Evolutionary conservation across 2,888 invertebrate genomes (phyloP), one percentile per base, ranked within the genome.

Genomic region (Sicus ferrugineus): DNA sequence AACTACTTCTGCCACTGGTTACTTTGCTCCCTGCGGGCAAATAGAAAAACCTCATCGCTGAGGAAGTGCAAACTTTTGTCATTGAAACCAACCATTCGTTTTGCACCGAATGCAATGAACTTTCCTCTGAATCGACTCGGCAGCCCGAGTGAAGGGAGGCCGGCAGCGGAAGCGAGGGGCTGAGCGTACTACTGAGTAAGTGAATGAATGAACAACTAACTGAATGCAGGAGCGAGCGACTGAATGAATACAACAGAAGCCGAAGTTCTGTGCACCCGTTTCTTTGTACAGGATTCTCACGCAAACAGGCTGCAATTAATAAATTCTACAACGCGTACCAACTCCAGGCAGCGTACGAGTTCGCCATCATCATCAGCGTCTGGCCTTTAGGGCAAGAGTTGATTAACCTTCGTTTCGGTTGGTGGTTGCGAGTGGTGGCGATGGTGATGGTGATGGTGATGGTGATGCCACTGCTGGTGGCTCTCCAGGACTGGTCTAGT

Each of bases 21-120:
- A n/a, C n/a, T n/a, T n/a, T n/a, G n/a, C n/a, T n/a, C n/a, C n/a
- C n/a, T n/a, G n/a, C n/a, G n/a, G n/a, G n/a, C n/a, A n/a, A n/a
- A n/a, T n/a, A n/a, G n/a, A n/a, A n/a, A n/a, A n/a, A n/a, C n/a
- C n/a, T n/a, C n/a, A n/a, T n/a, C n/a, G n/a, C n/a, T n/a, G n/a
- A n/a, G 23, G 76, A 76, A 76, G 79, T 79, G 78, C 78, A 79
- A 79, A 79, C 80, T 79, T 79, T 79, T 80, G 78, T 76, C 79
- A 79, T 80, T 79, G 79, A 79, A 79, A 80, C n/a, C n/a, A n/a
- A n/a, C n/a, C n/a, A n/a, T n/a, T n/a, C n/a, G n/a, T n/a, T n/a
- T n/a, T n/a, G n/a, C n/a, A n/a, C n/a, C n/a, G 58, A 46, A 78
- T 79, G 80, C 80, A 80, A 79, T 79, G 79, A 79, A 79, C 80